Base-by-base conservation (phyloP, 2,888 invertebrate species). In the Ctena decussata region DNA sequence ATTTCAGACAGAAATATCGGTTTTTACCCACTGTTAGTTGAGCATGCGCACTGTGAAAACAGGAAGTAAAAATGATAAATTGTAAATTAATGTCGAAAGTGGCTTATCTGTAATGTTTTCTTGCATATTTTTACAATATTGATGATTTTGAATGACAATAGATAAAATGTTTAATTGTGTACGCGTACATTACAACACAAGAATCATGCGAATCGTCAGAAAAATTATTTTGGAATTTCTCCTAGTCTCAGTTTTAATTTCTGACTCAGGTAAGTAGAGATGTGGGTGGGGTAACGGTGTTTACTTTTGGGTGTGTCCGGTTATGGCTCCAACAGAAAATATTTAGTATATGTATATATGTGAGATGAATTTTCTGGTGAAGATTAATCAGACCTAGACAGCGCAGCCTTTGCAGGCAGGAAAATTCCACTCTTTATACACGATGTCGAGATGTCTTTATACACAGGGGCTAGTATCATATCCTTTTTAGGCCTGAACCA, bases 41-140 rank as follows among this genome's bases (percentile, higher is more conserved):
- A 30, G 65, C 76, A 76, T 39, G 73, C 73, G 73, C 73, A 21
- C 18, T 46, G 11, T 32, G 53, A 30, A 74, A 74, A 74, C 73
- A 74, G 73, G 73, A 74, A 74, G 73, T 74, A 30, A 72, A 74
- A 49, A 49, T 35, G 35, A 3, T 65, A 30, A 57, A 65, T 35
- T 35, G 65, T 65, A 65, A 65, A 65, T 65, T 65, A 65, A 24
- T 57, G 57, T 30, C 2, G 18, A 18, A 35, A 35, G 21, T 18
- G 24, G 32, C 35, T 65, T 46, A 46, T 46, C 21, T n/a, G n/a
- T 46, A 46, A 46, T n/a, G 21, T 46, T 46, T 46, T 46, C 21
- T n/a, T 46, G 3, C 2, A 18, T 46, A 2, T 12, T 46, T 46
- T 21, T 21, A 46, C 46, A 12, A 18, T 8, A 15, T 15, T 12